Percentiles rank a stretch among this genome's conserved stretches.
phyloP scores from a whole-genome alignment of 2,113 vertebrate genomes.

The Calyptomena viridis region DNA sequence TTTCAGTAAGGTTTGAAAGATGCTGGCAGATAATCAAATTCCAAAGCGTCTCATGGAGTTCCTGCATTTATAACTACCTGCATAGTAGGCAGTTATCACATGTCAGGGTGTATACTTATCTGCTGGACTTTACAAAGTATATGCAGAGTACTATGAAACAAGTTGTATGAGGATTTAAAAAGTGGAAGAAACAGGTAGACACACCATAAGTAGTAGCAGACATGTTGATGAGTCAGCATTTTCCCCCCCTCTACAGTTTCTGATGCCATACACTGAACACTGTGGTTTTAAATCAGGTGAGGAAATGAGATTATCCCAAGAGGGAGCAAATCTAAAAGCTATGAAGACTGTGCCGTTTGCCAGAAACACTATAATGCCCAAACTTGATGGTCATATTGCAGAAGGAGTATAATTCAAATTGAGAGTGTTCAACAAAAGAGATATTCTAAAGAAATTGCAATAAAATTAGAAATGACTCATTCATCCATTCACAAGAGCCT shows the following conservation, averaged over 20 bases:
- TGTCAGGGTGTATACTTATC: background rate
- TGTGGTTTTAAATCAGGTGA: background rate
- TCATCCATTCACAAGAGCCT: background rate
- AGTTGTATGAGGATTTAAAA: background rate
- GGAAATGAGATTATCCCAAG: background rate
- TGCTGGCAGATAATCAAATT: background rate
- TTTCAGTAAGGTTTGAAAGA: background rate
- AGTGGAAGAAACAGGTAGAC: background rate
- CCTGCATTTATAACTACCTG: background rate
- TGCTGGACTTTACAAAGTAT: background rate
- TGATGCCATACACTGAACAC: background rate
- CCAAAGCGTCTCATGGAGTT: background rate
- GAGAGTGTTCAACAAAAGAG: background rate
- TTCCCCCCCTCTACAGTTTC: background rate
- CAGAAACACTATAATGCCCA: background rate
- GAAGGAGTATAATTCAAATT: background rate
- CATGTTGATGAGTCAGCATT: background rate
- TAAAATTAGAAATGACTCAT: background rate
- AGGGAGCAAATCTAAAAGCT: background rate
- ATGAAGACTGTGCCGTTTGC: background rate
- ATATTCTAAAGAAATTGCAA: background rate
- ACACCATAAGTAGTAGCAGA: fast-evolving
- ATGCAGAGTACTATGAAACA: background rate
- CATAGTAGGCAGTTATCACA: background rate
- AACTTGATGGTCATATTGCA: background rate